Percentiles rank a stretch among this genome's conserved stretches.
phyloP scores from a whole-genome alignment of 1,140 invertebrate species.

The Mycetomoellerius zeteki region DNA sequence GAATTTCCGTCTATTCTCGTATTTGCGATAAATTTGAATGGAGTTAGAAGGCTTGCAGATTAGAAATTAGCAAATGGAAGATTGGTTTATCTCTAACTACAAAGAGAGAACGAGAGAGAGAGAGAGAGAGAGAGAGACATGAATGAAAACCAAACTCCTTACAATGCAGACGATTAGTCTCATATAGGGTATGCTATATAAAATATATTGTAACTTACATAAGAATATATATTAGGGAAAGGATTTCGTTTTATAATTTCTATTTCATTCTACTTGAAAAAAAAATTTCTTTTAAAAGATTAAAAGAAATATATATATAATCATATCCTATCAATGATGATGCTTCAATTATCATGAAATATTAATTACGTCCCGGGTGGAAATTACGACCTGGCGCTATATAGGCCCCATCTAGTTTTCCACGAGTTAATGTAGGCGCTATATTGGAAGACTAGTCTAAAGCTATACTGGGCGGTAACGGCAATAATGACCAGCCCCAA shows the following conservation, averaged over 20 bases:
- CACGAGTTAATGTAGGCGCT: too few relatives aligned
- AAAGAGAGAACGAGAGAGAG: conserved; percentile 44
- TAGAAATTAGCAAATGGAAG: conserved; percentile 27
- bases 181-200: neutral
- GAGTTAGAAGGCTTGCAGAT: neutral
- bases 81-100: conserved; percentile 73
- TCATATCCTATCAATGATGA: neutral
- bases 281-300: neutral
- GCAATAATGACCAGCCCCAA: too few relatives aligned
- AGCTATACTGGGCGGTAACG: too few relatives aligned
- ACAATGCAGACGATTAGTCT: neutral
- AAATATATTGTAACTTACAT: neutral
- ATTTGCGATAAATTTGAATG: conserved; percentile 32
- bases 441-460: too few relatives aligned
- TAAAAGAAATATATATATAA: neutral
- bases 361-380: too few relatives aligned
- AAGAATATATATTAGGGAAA: neutral
- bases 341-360: neutral
- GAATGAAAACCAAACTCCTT: conserved; percentile 10
- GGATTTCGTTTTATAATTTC: neutral
- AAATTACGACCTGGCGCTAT: too few relatives aligned
- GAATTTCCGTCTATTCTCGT: conserved; percentile 6
- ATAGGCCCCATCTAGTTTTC: too few relatives aligned
- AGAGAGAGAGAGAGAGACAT: conserved; percentile 18
- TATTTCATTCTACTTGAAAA: neutral